phyloP scores from a whole-genome alignment of 1,140 invertebrate genomes.

The Heliconius hermathena region DNA sequence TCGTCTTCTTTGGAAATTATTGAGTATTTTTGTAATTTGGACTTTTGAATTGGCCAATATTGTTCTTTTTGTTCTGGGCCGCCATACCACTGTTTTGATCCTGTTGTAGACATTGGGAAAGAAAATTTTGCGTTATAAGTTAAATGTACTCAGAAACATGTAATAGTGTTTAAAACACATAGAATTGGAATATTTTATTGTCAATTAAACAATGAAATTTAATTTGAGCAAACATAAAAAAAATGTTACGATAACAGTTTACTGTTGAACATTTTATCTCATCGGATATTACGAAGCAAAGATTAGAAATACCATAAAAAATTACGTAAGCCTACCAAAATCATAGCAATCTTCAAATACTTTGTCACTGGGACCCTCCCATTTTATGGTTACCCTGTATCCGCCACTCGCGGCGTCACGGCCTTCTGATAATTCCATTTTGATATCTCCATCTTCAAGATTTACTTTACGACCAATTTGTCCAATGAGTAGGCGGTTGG shows the following conservation, averaged over 20 bases:
- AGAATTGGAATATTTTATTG: no score
- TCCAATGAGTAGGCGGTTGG: constrained; percentile 39
- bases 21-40: constrained; percentile 82
- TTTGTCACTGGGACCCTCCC: constrained; percentile 65
- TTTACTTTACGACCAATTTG: constrained; percentile 58
- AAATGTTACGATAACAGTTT: no score
- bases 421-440: constrained; percentile 47
- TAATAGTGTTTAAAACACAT: no score
- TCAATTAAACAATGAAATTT: no score
- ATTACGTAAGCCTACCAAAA: constrained; percentile 56
- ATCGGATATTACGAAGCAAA: no score
- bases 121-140: background rate
- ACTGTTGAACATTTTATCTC: no score
- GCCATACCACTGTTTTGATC: constrained; percentile 82
- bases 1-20: constrained; percentile 84
- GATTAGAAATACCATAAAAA: no score
- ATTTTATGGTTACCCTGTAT: constrained; percentile 58
- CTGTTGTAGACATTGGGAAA: constrained; percentile 35
- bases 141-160: background rate
- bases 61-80: constrained; percentile 84
- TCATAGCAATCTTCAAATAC: constrained; percentile 73
- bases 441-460: constrained; percentile 51
- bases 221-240: no score
- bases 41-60: constrained; percentile 86
- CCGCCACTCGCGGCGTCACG: constrained; percentile 54